phyloP scores from a whole-genome alignment of 2,888 invertebrate species.

The Athalia circularis region DNA sequence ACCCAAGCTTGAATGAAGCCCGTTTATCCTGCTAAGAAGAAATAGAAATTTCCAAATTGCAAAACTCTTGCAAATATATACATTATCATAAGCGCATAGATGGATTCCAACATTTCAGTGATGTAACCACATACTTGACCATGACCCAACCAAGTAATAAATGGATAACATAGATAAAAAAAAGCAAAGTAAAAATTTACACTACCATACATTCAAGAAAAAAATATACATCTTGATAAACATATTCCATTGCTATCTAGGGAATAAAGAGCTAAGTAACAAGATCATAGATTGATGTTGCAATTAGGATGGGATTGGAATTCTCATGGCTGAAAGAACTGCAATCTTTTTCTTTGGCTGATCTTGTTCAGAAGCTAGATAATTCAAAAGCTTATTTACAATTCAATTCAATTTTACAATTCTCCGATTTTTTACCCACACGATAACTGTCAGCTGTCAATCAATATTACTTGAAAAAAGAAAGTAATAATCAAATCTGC shows the following conservation, averaged over 20 bases:
- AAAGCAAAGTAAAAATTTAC: conserved; percentile 50
- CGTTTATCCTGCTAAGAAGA: neutral
- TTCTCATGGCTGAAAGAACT: conserved; percentile 46
- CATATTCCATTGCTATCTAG: conserved; percentile 33
- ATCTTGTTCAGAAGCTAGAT: conserved; percentile 38
- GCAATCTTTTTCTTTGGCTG: conserved; percentile 36
- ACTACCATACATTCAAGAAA: conserved; percentile 51
- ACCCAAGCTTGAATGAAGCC: neutral
- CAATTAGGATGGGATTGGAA: conserved; percentile 39
- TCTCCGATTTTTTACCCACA: conserved; percentile 16
- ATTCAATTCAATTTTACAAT: conserved; percentile 53
- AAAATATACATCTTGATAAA: conserved; percentile 58
- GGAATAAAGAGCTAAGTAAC: conserved; percentile 42
- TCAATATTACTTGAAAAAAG: conserved; percentile 26
- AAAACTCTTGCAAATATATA: neutral
- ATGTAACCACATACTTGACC: conserved; percentile 25
- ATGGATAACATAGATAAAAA: conserved; percentile 1
- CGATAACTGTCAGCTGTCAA: conserved; percentile 7
- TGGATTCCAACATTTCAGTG: neutral
- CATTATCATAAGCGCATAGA: neutral
- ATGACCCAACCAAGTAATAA: conserved; percentile 16
- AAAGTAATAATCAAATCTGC: conserved; percentile 29
- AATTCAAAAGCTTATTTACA: conserved; percentile 60
- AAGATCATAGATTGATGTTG: conserved; percentile 35
- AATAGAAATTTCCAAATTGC: neutral